phyloP scores from a whole-genome alignment of 2,888 invertebrate species.

The Auanema sp. region DNA sequence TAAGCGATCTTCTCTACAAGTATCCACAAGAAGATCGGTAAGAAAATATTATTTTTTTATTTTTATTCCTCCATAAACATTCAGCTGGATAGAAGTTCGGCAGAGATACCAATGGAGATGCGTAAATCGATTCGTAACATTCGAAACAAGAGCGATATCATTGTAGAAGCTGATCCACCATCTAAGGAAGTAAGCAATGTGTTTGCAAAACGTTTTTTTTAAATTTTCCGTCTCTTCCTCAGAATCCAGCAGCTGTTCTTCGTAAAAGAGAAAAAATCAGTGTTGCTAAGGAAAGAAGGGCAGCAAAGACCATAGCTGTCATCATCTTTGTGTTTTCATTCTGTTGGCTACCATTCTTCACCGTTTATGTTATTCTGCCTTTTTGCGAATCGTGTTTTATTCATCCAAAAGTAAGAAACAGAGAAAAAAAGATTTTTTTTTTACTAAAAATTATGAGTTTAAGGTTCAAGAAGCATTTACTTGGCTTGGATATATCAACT shows the following conservation, averaged over 20 bases:
- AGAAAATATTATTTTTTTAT: background rate
- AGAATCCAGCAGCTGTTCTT: conserved; percentile 58
- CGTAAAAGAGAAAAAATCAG: conserved; percentile 63
- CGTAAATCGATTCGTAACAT: background rate
- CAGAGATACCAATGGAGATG: too few species aligned
- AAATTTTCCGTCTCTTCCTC: conserved; percentile 8
- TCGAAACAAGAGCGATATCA: conserved; percentile 4
- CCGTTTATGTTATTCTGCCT: conserved; percentile 64
- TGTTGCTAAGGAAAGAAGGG: conserved; percentile 64
- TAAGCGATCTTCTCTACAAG: conserved; percentile 19
- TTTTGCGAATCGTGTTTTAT: conserved; percentile 62
- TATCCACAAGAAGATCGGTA: background rate
- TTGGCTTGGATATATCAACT: conserved; percentile 63
- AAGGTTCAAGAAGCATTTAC: conserved; percentile 63
- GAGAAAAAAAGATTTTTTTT: background rate
- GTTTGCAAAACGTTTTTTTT: background rate
- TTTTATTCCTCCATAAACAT: background rate
- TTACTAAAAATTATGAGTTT: conserved; percentile 12
- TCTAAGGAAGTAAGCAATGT: conserved; percentile 3
- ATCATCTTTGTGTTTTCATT: conserved; percentile 65
- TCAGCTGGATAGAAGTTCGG: background rate
- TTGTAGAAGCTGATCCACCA: background rate
- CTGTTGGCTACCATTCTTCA: conserved; percentile 64
- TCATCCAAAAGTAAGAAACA: conserved; percentile 58
- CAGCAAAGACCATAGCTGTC: conserved; percentile 65